Evolutionary conservation across 1,140 invertebrate genomes (phyloP).

Genomic region (Eriosoma lanigerum): DNA sequence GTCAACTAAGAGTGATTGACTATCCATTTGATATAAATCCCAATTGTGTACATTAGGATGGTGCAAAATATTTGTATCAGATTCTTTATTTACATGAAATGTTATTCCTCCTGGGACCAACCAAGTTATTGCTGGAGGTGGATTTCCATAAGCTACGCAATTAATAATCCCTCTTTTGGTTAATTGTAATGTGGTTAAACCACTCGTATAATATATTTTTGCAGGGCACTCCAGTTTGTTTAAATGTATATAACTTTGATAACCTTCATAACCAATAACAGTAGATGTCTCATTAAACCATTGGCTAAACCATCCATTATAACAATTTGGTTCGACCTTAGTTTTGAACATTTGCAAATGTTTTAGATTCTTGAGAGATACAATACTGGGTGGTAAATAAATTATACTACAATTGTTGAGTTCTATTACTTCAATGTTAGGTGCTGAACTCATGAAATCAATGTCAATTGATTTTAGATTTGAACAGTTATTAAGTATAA

Average conservation of each 20-base stretch:
- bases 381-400: conserved; percentile 13
- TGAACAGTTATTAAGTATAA: conserved; percentile 5
- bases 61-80: conserved; percentile 66
- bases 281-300: conserved; percentile 19
- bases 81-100: conserved; percentile 66
- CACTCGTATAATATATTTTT: conserved; percentile 21
- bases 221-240: conserved; percentile 15
- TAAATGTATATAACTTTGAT: neutral
- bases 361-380: conserved; percentile 28
- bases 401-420: conserved; percentile 14
- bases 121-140: conserved; percentile 80
- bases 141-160: conserved; percentile 77
- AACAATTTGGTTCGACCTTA: neutral
- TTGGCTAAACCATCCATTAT: conserved; percentile 42
- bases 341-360: neutral
- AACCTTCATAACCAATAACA: conserved; percentile 24
- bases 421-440: conserved; percentile 12
- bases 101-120: conserved; percentile 72
- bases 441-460: neutral
- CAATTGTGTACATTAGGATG: conserved; percentile 66
- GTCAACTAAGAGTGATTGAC: conserved; percentile 53
- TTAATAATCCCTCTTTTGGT: conserved; percentile 61
- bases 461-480: conserved; percentile 18
- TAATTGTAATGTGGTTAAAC: neutral
- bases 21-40: conserved; percentile 57